Conservation (phyloP, 2,113 vertebrate genomes). For the Bathybates hornii region DNA sequence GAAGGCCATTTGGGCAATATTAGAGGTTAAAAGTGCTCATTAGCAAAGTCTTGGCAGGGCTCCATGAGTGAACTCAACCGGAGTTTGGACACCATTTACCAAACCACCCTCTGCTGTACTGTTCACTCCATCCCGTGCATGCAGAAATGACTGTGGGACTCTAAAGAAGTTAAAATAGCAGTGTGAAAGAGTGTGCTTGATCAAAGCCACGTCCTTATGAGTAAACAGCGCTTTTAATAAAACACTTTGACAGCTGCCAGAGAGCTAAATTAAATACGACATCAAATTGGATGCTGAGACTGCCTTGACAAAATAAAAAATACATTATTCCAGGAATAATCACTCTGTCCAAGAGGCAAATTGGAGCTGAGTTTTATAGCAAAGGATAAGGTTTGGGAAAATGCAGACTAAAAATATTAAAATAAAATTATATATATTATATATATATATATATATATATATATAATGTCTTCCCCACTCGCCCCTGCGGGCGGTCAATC, state of each 20-base stretch:
- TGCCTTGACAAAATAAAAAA: not conserved
- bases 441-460: too few species aligned
- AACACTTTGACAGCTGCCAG: slow-evolving; percentile 12
- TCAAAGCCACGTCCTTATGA: slow-evolving; percentile 23
- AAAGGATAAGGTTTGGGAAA: not conserved
- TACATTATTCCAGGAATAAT: slow-evolving; percentile 21
- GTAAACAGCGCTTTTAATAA: slow-evolving; percentile 30
- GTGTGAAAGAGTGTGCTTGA: not conserved
- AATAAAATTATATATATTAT: not conserved
- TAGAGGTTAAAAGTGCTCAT: slow-evolving; percentile 1
- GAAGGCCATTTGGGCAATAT: slow-evolving; percentile 1
- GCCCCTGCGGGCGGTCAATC: too few species aligned
- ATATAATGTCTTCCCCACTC: too few species aligned
- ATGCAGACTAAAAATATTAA: not conserved
- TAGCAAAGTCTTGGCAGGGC: not conserved
- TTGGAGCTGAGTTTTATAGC: not conserved
- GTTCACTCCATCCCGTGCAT: not conserved
- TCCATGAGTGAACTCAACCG: not conserved
- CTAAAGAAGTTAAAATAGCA: not conserved
- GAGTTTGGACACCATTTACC: not conserved
- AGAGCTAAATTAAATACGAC: slow-evolving; percentile 30
- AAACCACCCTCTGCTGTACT: not conserved
- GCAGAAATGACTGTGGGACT: not conserved
- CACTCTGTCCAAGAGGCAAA: not conserved
- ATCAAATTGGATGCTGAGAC: slow-evolving; percentile 25